Base-by-base conservation (phyloP, 2,797 vertebrate species). In the Sebastes iracundus region DNA sequence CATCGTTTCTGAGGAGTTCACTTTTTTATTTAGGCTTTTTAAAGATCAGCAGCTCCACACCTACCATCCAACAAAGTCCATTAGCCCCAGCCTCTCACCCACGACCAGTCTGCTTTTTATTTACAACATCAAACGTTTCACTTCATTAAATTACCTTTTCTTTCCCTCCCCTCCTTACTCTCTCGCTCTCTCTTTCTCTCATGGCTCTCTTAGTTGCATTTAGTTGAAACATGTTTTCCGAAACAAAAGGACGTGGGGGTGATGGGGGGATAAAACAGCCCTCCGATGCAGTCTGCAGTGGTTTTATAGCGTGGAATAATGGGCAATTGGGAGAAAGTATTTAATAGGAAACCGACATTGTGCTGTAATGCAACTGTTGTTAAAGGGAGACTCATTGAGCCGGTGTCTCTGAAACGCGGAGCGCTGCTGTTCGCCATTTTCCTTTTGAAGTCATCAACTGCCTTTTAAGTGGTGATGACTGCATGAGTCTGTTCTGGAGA, bases 61-160 rank as follows among this genome's bases (percentile, higher is more conserved):
- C 94, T 95, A 94, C 90, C 93, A 94, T 94, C 94, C 91, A 93
- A 93, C 91, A 91, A 85, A 92, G 88, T 94, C 91, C 90, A 93
- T 94, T 93, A 93, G 94, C 91, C 87, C 84, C 87, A 88, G 90
- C 87, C 89, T 92, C 94, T 93, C 88, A 92, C 92, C 92, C 92
- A 93, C 87, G 69, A 88, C 90, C 80, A 87, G 92, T 90, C 96
- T 96, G 95, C 91, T 95, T 95, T 95, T 95, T 95, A 96, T 96
- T 96, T 96, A 93, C 88, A 95, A 96, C 95, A 96, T 96, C 96
- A 96, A 96, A 96, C 94, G 90, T 93, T 96, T 96, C 93, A 96
- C 96, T 96, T 96, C 94, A 95, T 96, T 96, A 96, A 94, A 94
- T 90, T 90, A 91, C 90, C 91, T 93, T 94, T 93, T 92, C 89